Evolutionary conservation across 2,888 invertebrate species (phyloP), one percentile per base, ranked within the genome.

Genomic region (Acleris holmiana): DNA sequence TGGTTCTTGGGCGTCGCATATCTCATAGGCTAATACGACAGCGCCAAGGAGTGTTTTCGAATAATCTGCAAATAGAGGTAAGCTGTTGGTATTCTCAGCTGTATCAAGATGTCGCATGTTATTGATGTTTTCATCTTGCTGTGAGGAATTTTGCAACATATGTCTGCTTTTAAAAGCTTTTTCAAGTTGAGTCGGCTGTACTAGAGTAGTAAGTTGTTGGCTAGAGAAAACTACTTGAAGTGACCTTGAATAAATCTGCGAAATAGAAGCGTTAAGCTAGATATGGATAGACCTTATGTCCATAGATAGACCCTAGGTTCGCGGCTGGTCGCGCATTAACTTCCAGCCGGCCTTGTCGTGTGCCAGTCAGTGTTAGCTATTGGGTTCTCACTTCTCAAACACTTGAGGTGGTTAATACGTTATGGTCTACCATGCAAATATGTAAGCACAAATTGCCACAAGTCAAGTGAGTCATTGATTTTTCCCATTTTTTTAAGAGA

Each of bases 21-120:
- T 59, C 10, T 59, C 49, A 13, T 65, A 65, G 60, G 49, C 18
- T 13, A 60, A 25, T 48, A 40, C 29, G 41, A 17, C 29, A 55
- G 35, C 8, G 21, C 29, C 35, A 21, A 23, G 47, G 18, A 17
- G 51, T 61, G 7, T 17, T 55, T 49, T 51, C 17, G 55, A 56
- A 51, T 46, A 57, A 50, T 61, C 56, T 47, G 61, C 53, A 66
- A 56, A 53, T 61, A 61, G 41, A 66, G 66, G 66, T 61, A 61
- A 67, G 62, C 56, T 21, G 41, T 62, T 23, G 53, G 35, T 65
- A 44, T 21, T 61, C 35, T 66, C 57, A 66, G 57, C 53, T 61
- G 57, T 46, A 51, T 58, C 62, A 62, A 67, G 61, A 65, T 65
- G 65, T 65, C 65, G 60, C 55, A 21, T 65, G 55, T 65, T 65